Percentiles rank a stretch among this genome's conserved stretches.
Conservation (phyloP, 2,113 vertebrate genomes). For the Todiramphus saurophagus region DNA sequence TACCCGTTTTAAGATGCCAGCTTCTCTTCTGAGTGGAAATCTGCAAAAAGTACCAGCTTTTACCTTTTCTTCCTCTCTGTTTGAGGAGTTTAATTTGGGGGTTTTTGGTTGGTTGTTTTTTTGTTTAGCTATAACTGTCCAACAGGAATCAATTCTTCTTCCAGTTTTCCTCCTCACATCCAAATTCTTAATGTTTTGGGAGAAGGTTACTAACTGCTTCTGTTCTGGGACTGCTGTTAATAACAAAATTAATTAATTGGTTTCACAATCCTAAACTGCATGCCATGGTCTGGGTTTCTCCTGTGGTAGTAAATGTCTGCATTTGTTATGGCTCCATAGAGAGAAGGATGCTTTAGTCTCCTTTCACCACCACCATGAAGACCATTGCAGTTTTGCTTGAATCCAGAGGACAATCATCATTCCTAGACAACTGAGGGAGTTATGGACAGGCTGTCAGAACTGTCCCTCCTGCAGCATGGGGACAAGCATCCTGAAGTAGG, state of each 20-base stretch:
- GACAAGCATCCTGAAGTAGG: neutral
- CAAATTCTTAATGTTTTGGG: neutral
- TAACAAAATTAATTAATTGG: neutral
- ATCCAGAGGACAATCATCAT: neutral
- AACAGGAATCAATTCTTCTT: neutral
- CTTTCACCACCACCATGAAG: neutral
- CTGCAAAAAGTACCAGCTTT: neutral
- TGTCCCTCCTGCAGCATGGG: neutral
- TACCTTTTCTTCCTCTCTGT: neutral
- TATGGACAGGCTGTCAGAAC: neutral
- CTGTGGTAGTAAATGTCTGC: neutral
- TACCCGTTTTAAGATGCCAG: slow-evolving; percentile 13
- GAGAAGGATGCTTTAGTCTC: neutral
- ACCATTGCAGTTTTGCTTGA: neutral
- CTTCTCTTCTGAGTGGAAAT: neutral
- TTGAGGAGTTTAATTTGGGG: neutral
- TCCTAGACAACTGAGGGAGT: neutral
- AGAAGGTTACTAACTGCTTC: neutral
- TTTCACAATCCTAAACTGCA: neutral
- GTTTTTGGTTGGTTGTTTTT: neutral
- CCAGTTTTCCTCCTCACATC: neutral
- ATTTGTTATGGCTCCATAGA: neutral
- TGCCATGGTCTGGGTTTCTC: neutral
- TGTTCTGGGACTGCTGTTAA: neutral
- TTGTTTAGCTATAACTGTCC: neutral